Base-by-base conservation (phyloP, 1,140 invertebrate genomes). In the Ceratina calcarata region DNA sequence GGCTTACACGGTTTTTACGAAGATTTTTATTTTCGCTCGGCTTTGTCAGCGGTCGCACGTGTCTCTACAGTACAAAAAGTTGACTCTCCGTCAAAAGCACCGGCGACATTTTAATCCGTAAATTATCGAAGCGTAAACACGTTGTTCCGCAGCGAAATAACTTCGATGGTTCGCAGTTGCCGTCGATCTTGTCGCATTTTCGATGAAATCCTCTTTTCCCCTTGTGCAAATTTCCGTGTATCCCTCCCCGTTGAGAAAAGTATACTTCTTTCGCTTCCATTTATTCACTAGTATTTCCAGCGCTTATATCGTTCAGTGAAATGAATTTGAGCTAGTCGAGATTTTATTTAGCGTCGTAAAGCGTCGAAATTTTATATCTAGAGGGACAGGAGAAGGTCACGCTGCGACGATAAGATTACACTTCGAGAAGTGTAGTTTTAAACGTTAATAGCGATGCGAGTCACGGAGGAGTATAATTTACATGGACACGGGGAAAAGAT, bases 121-220 rank as follows among this genome's bases (percentile, higher is more conserved):
- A 77, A 49, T 69, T 20, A 51, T 1, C 65, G 3, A 51, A 69
- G 37, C 37, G 18, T 12, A 1, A 67, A 67, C 13, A 16, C 65
- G 20, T 20, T 16, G 61, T 10, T 65, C 62, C 15, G 16, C n/a
- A 16, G 10, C 18, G 51, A 24, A 37, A 58, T 66, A 67, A 49
- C 37, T 55, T 27, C 15, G 7, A 45, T 0, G n/a, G 20, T 20
- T 37, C n/a, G n/a, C 10, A 6, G 20, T 67, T 22, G 20, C 49
- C 10, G 62, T 13, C 13, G 18, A 66, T 57, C 20, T 45, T 18
- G 7, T n/a, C 16, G n/a, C 61, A 65, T 65, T 65, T 45, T 22
- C 6, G 49, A 45, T 49, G n/a, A 70, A 80, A 80, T 75, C 64
- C 66, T 61, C 65, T 55, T 51, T 70, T 0, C 37, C 37, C 37